Evolutionary conservation across 1,140 invertebrate species (phyloP), one percentile per base, ranked within the genome.

Genomic region (Ericerus pela): DNA sequence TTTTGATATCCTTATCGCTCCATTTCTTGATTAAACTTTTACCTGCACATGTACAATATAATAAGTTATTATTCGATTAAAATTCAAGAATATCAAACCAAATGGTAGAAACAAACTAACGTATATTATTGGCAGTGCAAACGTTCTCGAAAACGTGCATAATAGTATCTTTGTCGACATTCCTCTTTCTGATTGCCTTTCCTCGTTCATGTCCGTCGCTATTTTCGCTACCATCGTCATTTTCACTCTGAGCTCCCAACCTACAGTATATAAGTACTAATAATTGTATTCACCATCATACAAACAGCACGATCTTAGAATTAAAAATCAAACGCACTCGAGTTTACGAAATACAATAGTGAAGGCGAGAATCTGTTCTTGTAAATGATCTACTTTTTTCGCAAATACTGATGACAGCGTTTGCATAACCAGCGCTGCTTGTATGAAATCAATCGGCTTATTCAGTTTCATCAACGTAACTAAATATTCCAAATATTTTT

Each of bases 321-420:
- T n/a, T 33, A 33, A 47, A 22, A 24, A 12, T 24, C 11, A 22
- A 5, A 47, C 41, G 22, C 26, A 47, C 41, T 47, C 41, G 2
- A 47, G 14, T 47, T 47, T 47, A 47, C 41, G 41, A 24, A 47
- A 47, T 5, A 47, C 26, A 22, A 47, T 47, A 24, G 10, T 10
- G 14, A 47, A 47, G 11, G 22, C 20, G 10, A 47, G 18, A 22
- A 47, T 24, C 14, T 47, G 41, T 16, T 47, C 41, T 24, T 24
- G 41, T 22, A 47, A 47, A 47, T 47, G 10, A 47, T 47, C 41
- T 24, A 47, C 41, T 47, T 47, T 47, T 16, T 47, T 47, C 20
- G 41, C 41, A 22, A 47, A 47, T 10, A 47, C 41, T 3, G 41
- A 20, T 4, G 41, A 47, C 20, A 47, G 14, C 10, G 41, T 16